These are phyloP conservation scores for Apostichopus japonicus DNA, from an alignment of 35 echinoderm and acorn worm genomes.

Conservation along the genomic window DNA sequence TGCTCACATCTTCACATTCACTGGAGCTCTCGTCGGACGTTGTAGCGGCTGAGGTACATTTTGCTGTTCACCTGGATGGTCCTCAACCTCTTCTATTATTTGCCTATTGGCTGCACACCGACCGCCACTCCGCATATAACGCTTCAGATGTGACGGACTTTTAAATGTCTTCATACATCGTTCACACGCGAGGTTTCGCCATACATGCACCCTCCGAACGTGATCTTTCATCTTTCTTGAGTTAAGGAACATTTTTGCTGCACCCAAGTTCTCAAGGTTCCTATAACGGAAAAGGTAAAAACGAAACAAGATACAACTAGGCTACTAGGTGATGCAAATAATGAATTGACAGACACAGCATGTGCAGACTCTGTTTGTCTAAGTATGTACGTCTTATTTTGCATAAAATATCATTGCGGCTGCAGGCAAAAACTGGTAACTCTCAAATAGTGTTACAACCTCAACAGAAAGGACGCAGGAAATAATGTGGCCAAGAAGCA, in stretches of 20 bases:
- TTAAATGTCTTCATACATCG: neutral
- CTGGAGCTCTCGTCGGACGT: neutral
- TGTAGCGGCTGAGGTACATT: neutral
- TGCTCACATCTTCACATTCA: slow-evolving; percentile 25
- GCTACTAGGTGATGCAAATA: neutral
- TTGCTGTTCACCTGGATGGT: neutral
- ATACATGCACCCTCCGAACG: neutral
- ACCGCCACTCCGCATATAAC: slow-evolving; percentile 1
- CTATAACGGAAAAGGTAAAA: neutral
- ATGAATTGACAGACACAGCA: neutral
- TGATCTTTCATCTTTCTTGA: neutral
- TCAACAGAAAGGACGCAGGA: no score
- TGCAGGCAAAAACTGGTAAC: neutral
- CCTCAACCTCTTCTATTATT: neutral
- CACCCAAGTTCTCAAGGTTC: neutral
- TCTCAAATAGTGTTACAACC: neutral
- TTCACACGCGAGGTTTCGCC: neutral
- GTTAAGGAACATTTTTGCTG: neutral
- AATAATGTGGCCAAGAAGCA: neutral
- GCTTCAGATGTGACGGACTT: neutral
- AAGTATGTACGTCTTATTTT: no score
- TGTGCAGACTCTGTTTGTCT: no score
- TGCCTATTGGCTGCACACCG: slow-evolving; percentile 24
- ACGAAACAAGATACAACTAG: neutral
- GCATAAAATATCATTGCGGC: no score